Conservation (phyloP, 1,140 invertebrate genomes). For the Cephus cinctus region DNA sequence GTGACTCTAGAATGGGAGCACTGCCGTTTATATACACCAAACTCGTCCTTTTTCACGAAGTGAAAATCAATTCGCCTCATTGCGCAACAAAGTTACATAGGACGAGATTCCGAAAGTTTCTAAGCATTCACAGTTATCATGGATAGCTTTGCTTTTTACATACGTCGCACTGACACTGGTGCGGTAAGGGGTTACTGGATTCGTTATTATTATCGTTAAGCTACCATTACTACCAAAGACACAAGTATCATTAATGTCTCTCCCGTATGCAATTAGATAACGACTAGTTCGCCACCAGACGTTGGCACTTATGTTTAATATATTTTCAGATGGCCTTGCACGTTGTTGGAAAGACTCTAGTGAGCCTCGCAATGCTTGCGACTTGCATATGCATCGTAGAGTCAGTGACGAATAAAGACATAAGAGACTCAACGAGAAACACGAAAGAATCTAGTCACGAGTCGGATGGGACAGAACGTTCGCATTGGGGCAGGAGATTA, state of each 20-base stretch:
- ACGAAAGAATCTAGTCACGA: background rate
- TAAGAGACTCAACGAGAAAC: background rate
- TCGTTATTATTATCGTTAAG: too few species aligned
- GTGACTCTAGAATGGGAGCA: too few species aligned
- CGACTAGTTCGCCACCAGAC: too few species aligned
- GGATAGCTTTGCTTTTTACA: too few species aligned
- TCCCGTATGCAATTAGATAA: too few species aligned
- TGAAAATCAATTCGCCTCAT: slow-evolving; percentile 17
- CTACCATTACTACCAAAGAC: too few species aligned
- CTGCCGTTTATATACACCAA: slow-evolving; percentile 12
- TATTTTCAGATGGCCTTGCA: slow-evolving; percentile 40
- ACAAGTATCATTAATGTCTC: too few species aligned
- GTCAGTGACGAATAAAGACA: background rate
- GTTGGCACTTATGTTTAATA: background rate
- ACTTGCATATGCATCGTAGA: slow-evolving; percentile 2
- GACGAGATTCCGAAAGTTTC: too few species aligned
- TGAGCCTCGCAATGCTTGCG: slow-evolving; percentile 20
- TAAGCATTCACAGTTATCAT: too few species aligned
- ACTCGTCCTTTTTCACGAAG: slow-evolving; percentile 11
- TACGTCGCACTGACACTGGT: too few species aligned
- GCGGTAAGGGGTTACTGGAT: too few species aligned
- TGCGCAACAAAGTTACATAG: slow-evolving; percentile 15
- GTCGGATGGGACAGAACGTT: background rate
- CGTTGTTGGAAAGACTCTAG: slow-evolving; percentile 12
- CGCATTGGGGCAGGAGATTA: background rate